Percentiles rank a stretch among this genome's conserved stretches.
Conservation (phyloP, 2,113 vertebrate genomes). For the Charadrius vociferus region DNA sequence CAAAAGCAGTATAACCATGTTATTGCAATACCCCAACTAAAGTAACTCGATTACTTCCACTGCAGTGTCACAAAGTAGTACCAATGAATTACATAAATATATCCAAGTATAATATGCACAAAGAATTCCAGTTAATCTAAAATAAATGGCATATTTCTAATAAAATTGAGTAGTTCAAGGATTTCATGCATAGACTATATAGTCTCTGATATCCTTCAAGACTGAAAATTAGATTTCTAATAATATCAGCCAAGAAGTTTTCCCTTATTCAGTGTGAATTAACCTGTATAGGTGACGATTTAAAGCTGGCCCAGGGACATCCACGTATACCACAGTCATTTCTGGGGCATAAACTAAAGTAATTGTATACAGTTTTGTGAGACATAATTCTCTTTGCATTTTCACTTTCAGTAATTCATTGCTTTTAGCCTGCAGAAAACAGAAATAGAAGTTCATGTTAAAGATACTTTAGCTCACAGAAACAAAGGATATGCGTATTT, state of each 20-base stretch:
- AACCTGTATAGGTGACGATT: background rate
- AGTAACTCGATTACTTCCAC: background rate
- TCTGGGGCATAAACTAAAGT: background rate
- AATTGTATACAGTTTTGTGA: background rate
- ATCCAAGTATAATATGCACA: background rate
- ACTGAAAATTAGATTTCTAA: slow-evolving; percentile 27
- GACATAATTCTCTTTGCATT: background rate
- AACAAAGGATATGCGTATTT: background rate
- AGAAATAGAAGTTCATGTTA: background rate
- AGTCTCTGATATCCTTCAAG: background rate
- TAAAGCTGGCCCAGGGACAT: background rate
- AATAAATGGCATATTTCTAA: background rate
- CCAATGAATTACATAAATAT: slow-evolving; percentile 1
- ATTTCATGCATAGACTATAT: background rate
- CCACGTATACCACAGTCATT: background rate
- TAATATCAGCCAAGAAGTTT: background rate
- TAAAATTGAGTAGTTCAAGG: background rate
- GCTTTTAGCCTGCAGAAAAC: background rate
- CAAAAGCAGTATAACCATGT: background rate
- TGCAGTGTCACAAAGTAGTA: background rate
- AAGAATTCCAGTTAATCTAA: background rate
- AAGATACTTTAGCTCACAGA: background rate
- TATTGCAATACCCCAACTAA: background rate
- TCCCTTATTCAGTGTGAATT: background rate
- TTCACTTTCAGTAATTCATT: background rate